These are phyloP conservation scores for Sminthurides aquaticus DNA, from an alignment of 2,888 invertebrate species.

Conservation along the genomic window DNA sequence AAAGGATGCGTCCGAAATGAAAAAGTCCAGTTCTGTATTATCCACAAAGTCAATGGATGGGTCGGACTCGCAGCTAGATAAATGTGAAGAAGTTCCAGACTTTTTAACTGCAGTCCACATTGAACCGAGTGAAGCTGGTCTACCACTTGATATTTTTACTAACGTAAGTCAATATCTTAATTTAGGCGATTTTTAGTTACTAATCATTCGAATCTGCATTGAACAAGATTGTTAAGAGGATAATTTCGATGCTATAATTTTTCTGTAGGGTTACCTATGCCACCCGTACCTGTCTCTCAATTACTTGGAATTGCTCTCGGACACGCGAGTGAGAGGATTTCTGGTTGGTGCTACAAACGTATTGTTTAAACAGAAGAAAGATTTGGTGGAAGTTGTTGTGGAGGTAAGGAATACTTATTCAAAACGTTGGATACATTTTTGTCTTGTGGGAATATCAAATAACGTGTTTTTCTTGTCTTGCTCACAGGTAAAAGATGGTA, in stretches of 20 bases:
- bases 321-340: conserved; percentile 65
- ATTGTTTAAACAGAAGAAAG: conserved; percentile 90
- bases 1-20: neutral
- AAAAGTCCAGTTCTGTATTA: conserved; percentile 4
- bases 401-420: conserved; percentile 54
- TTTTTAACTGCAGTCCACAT: conserved; percentile 53
- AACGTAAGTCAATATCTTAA: too few species aligned
- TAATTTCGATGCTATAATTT: conserved; percentile 45
- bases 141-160: conserved; percentile 78
- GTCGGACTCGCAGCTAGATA: conserved; percentile 16
- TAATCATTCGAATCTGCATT: neutral
- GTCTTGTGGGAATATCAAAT: neutral
- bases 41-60: conserved; percentile 9
- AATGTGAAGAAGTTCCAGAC: conserved; percentile 36
- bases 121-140: conserved; percentile 68
- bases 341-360: conserved; percentile 97
- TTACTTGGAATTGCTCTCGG: conserved; percentile 82
- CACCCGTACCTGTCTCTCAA: conserved; percentile 92
- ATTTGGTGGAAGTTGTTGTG: conserved; percentile 83
- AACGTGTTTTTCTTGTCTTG: neutral
- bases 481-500: conserved; percentile 63
- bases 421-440: neutral
- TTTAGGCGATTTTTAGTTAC: conserved; percentile 2
- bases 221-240: too few species aligned
- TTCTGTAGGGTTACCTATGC: conserved; percentile 84